Base-by-base conservation (phyloP, 2,888 invertebrate species). In the Drosophila birchii region DNA sequence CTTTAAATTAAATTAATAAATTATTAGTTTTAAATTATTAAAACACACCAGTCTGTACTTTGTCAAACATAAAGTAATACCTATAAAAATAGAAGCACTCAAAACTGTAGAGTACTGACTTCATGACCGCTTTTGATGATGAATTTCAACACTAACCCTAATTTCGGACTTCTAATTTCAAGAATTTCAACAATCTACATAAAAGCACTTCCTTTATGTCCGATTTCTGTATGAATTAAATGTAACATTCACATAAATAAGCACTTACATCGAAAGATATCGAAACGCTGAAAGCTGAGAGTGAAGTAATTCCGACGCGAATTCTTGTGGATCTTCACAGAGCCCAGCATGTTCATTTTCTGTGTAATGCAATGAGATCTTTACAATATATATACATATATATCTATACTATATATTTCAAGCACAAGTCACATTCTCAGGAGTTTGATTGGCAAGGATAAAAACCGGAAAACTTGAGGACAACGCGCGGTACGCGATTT, bases 241-340 rank as follows among this genome's bases (percentile, higher is more conserved):
- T 49, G 11, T 4, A 32, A 16, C 23, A 26, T 18, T 43, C 44
- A n/a, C 11, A 38, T 2, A 0, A 1, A 3, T 32, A 26, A 26
- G 5, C 76, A 90, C 91, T 91, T 90, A 91, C 91, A 86, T 47
- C 91, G 89, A 75, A 91, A 91, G 58, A 91, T 86, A 69, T 90
- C 90, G 74, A 91, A 91, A 20, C 91, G 86, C 14, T 91, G 84
- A 63, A 91, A 90, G 55, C 90, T 90, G 34, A 91, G 79, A 5
- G 91, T 90, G 60, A 91, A 91, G 66, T 91, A 91, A 56, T 90
- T 91, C 11, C 91, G 87, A 47, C 90, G 82, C 61, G 87, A 83
- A 49, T 90, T 91, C 71, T 91, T 91, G 56, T 90, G 88, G 23
- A 84, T 77, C 45, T 84, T 88, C 38, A 78, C 67, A 34, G 84